Conservation (phyloP, 1,140 invertebrate species). For the Pemphigus obesinymphae region DNA sequence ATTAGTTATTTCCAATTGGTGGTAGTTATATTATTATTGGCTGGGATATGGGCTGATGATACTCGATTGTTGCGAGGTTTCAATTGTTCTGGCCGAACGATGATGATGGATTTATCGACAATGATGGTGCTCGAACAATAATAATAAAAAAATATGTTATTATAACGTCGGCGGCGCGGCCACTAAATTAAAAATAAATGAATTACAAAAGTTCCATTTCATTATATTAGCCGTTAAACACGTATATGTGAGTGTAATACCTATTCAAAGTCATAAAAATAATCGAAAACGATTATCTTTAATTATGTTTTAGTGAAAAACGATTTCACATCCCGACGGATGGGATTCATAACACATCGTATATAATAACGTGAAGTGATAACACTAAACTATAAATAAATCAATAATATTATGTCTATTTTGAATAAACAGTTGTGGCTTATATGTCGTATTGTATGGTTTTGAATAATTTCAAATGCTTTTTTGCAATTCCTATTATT, state of each 20-base stretch:
- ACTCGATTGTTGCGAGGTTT: conserved; percentile 13
- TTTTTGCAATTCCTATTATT: too few relatives aligned
- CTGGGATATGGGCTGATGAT: background rate
- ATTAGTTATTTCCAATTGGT: conserved; percentile 14
- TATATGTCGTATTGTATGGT: too few relatives aligned
- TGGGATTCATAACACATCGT: background rate
- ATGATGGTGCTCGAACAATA: conserved; percentile 6
- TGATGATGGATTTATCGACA: conserved; percentile 20
- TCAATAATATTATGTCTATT: too few relatives aligned
- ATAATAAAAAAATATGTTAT: background rate
- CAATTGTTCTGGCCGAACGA: background rate
- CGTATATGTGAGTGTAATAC: too few relatives aligned
- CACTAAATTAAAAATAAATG: conserved; percentile 23
- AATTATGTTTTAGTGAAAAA: background rate
- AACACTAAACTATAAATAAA: too few relatives aligned
- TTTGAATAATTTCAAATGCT: too few relatives aligned
- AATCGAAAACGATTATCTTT: conserved; percentile 5
- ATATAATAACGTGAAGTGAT: too few relatives aligned
- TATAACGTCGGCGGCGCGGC: too few relatives aligned
- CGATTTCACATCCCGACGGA: background rate
- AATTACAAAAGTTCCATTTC: background rate
- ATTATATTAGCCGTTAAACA: background rate
- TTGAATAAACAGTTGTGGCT: too few relatives aligned
- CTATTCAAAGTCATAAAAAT: background rate
- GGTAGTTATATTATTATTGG: too few relatives aligned